These are phyloP conservation scores for Siderastrea radians DNA, from an alignment of 92 coral and sea anemone genomes.

Conservation along the genomic window DNA sequence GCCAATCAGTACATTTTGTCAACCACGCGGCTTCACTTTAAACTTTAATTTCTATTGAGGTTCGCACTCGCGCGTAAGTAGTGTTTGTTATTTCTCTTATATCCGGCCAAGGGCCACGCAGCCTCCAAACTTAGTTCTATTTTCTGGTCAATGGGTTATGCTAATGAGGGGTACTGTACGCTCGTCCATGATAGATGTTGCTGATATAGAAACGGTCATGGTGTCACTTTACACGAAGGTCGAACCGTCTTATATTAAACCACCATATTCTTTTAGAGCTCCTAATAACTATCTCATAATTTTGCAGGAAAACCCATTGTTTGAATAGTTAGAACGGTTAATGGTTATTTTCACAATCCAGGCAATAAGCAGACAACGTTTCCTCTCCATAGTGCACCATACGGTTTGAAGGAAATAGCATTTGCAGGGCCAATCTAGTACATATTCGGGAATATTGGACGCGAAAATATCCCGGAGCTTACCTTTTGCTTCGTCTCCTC, in stretches of 20 bases:
- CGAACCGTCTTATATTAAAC: not conserved
- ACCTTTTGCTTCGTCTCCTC: slow-evolving; percentile 1
- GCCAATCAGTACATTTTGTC: too few relatives aligned
- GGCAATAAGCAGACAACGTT: not conserved
- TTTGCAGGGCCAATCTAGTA: not conserved
- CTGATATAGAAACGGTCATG: too few relatives aligned
- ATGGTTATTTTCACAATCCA: not conserved
- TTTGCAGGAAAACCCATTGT: not conserved
- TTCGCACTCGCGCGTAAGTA: too few relatives aligned
- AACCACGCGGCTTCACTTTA: too few relatives aligned
- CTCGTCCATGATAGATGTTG: too few relatives aligned
- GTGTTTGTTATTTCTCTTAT: too few relatives aligned
- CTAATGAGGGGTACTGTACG: too few relatives aligned
- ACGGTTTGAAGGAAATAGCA: not conserved
- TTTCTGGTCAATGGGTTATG: too few relatives aligned
- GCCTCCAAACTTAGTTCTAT: too few relatives aligned
- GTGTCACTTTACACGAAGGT: too few relatives aligned
- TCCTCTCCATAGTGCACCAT: not conserved
- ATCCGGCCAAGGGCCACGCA: too few relatives aligned
- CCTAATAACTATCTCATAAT: not conserved
- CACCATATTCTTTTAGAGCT: not conserved
- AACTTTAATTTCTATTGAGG: too few relatives aligned
- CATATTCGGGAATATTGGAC: not conserved
- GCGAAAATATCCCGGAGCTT: not conserved
- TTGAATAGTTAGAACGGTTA: not conserved